Percentiles rank a stretch among this genome's conserved stretches.
phyloP scores from a whole-genome alignment of 2,113 vertebrate genomes.

The Salminus brasiliensis region DNA sequence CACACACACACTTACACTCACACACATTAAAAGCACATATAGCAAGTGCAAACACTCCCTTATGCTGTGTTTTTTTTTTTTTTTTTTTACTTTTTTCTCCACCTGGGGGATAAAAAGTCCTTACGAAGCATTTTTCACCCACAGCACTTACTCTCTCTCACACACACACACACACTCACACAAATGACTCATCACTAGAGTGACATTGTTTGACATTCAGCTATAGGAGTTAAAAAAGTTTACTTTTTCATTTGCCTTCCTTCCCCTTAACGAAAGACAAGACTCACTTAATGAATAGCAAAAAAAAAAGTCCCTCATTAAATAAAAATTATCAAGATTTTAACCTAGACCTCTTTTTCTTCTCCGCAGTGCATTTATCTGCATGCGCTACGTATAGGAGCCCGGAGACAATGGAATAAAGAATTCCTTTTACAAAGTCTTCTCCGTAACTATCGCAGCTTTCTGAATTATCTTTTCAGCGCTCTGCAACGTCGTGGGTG shows the following conservation, averaged over 20 bases:
- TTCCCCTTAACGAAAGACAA: neutral
- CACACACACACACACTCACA: slow-evolving; percentile 12
- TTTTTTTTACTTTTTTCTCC: neutral
- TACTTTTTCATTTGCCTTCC: slow-evolving; percentile 37
- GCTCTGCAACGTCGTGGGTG: slow-evolving; percentile 73
- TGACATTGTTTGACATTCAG: slow-evolving; percentile 42
- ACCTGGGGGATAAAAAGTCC: slow-evolving; percentile 15
- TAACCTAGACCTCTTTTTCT: slow-evolving; percentile 41
- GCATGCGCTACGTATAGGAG: slow-evolving; percentile 64
- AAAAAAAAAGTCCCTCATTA: slow-evolving; percentile 57
- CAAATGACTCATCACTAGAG: slow-evolving; percentile 31
- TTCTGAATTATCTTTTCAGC: slow-evolving; percentile 72
- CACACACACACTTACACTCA: slow-evolving; percentile 12
- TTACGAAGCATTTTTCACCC: slow-evolving; percentile 15
- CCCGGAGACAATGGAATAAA: slow-evolving; percentile 73
- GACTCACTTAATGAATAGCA: slow-evolving; percentile 27
- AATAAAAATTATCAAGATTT: slow-evolving; percentile 75
- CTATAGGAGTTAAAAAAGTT: slow-evolving; percentile 21
- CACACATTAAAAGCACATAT: neutral
- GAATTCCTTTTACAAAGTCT: slow-evolving; percentile 70
- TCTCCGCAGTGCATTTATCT: slow-evolving; percentile 66
- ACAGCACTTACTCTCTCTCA: too few relatives aligned
- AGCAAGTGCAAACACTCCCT: slow-evolving; percentile 21
- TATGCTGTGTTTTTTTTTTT: slow-evolving; percentile 10
- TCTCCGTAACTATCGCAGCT: slow-evolving; percentile 37